Conservation (phyloP, 2,888 invertebrate genomes). For the Torymus aiolomorphi region DNA sequence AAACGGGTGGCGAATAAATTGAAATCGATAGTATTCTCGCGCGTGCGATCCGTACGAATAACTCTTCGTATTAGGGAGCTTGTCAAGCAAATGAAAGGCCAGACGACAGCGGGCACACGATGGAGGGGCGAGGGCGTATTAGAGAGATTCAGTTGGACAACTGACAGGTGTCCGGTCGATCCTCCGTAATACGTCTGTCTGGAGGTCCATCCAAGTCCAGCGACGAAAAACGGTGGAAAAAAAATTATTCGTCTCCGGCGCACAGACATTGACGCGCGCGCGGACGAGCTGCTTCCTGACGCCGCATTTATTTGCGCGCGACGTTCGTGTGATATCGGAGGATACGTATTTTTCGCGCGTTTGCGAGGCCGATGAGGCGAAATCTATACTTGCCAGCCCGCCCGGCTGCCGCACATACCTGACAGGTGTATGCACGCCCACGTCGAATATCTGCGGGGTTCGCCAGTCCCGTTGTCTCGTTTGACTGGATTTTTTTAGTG, state of each 20-base stretch:
- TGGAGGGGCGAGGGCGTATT: no score
- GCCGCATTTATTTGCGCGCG: slow-evolving; percentile 8
- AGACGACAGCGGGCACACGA: slow-evolving; percentile 52
- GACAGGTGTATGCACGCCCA: no score
- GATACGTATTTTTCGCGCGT: no score
- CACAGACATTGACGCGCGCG: slow-evolving; percentile 15
- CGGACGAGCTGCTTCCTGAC: no score
- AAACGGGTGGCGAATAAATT: slow-evolving; percentile 31
- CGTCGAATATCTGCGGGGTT: no score
- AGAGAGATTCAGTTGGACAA: slow-evolving; percentile 56
- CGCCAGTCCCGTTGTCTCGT: no score
- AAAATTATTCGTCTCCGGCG: slow-evolving; percentile 18
- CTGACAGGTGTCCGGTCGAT: slow-evolving; percentile 57
- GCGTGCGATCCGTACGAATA: background rate
- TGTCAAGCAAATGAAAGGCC: slow-evolving; percentile 52
- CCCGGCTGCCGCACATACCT: no score
- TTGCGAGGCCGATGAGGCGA: no score
- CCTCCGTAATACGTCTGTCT: slow-evolving; percentile 43
- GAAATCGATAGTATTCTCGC: slow-evolving; percentile 45
- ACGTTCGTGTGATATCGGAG: background rate
- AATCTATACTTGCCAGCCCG: no score
- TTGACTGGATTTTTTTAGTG: no score
- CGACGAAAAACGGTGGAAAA: slow-evolving; percentile 11
- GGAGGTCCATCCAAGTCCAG: no score
- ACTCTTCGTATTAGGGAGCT: slow-evolving; percentile 36